Percentiles rank a stretch among this genome's conserved stretches.
phyloP scores from a whole-genome alignment of 2,797 vertebrate genomes.

The Neosalanx taihuensis region DNA sequence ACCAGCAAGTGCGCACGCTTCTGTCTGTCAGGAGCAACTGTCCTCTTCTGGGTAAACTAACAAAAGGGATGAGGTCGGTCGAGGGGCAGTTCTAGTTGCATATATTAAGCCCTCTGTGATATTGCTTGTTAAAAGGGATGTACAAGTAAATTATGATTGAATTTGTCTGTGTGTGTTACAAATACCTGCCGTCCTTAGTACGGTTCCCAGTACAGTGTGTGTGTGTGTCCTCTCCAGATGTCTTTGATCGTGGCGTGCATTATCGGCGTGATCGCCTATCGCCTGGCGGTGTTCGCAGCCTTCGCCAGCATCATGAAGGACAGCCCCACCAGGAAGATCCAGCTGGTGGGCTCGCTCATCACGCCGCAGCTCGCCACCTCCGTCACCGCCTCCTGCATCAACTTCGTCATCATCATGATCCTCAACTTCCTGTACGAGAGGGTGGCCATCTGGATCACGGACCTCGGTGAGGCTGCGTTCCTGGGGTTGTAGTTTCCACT shows the following conservation, averaged over 20 bases:
- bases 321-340: constrained; percentile 71
- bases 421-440: constrained; percentile 94
- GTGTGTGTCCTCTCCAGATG: constrained; percentile 81
- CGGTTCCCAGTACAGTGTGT: neutral
- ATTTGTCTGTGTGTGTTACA: neutral
- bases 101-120: too few relatives aligned
- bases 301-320: constrained; percentile 94
- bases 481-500: too few relatives aligned
- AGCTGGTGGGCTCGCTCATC: constrained; percentile 81
- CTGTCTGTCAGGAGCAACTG: constrained; percentile 71
- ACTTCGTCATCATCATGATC: constrained; percentile 96
- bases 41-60: constrained; percentile 75
- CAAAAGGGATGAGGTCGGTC: neutral
- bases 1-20: constrained; percentile 71
- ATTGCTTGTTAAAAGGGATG: too few relatives aligned
- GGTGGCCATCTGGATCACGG: constrained; percentile 95
- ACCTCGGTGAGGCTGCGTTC: constrained; percentile 88
- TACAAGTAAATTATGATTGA: too few relatives aligned
- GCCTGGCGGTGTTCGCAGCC: constrained; percentile 89
- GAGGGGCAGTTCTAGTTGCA: too few relatives aligned
- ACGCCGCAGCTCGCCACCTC: constrained; percentile 95
- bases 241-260: constrained; percentile 90
- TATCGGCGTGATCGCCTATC: constrained; percentile 94
- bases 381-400: constrained; percentile 93
- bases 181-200: neutral